phyloP scores from a whole-genome alignment of 2,888 invertebrate genomes.

The Tenthredo distinguenda region DNA sequence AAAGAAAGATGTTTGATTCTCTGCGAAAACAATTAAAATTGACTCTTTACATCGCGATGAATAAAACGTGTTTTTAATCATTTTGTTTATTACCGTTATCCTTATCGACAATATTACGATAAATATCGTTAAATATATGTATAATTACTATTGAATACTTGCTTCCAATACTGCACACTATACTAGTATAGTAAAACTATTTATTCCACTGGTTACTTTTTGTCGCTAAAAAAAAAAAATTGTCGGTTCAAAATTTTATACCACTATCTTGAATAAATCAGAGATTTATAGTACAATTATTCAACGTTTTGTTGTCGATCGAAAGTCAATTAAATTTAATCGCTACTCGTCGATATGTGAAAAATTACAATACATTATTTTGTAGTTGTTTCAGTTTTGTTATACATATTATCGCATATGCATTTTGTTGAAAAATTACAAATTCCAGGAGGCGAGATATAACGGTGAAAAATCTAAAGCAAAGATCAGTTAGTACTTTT shows the following conservation, averaged over 20 bases:
- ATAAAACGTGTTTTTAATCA: background rate
- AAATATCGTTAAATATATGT: constrained; percentile 33
- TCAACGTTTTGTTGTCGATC: background rate
- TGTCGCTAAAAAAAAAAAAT: background rate
- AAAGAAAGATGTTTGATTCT: background rate
- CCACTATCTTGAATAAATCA: background rate
- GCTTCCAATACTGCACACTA: constrained; percentile 29
- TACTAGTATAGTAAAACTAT: constrained; percentile 36
- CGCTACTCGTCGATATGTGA: constrained; percentile 18
- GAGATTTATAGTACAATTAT: background rate
- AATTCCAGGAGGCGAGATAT: background rate
- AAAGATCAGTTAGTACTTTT: background rate
- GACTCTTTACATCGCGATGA: background rate
- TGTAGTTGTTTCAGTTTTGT: background rate
- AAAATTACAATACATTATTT: constrained; percentile 7
- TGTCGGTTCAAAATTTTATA: background rate
- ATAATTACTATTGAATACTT: constrained; percentile 15
- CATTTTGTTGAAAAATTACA: constrained; percentile 5
- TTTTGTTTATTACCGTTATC: constrained; percentile 9
- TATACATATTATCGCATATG: background rate
- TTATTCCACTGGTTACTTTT: constrained; percentile 1
- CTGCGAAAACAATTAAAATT: background rate
- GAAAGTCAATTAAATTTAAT: background rate
- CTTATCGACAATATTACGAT: constrained; percentile 6
- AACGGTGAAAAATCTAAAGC: background rate